Base-by-base conservation (phyloP, 1,140 invertebrate genomes). In the Drosophila pseudoananassae region DNA sequence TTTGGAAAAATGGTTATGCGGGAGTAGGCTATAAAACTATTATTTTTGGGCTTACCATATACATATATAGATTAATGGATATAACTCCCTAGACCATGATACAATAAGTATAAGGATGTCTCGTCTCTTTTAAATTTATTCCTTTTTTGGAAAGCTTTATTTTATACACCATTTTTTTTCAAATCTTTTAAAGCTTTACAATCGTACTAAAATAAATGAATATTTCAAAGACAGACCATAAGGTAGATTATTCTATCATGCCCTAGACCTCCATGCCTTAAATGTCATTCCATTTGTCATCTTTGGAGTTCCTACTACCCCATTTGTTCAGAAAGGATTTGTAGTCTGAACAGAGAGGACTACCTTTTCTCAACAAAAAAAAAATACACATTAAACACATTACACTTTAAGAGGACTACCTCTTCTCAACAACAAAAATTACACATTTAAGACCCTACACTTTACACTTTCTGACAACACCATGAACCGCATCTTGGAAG, bases 401-500 rank as follows among this genome's bases (percentile, higher is more conserved):
- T 1, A 25, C 17, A 10, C 10, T 14, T 9, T 0, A 31, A n/a
- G n/a, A n/a, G n/a, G n/a, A n/a, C n/a, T n/a, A n/a, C n/a, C n/a
- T n/a, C n/a, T n/a, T n/a, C n/a, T 33, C 29, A 12, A 46, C 47
- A 25, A 31, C 3, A 45, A 20, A 17, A n/a, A 36, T 31, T 29
- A 33, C 0, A 33, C 9, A 4, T 45, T 51, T 1, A 10, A 8
- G 2, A 20, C 5, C 7, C 6, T 1, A 25, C 17, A 10, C 10
- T 14, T 9, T 0, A 31, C 3, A n/a, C 15, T 25, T 40, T 36
- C 38, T 9, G 15, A 10, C 1, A 2, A 8, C 14, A 23, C 15
- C 17, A 85, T 85, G 81, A 85, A 88, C 63, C 83, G 83, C 0
- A 12, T 69, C 23, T 47, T 91, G 33, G 90, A 91, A 25, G 57